phyloP scores from a whole-genome alignment of 2,113 vertebrate species.

The Epinephelus cyanopodus region DNA sequence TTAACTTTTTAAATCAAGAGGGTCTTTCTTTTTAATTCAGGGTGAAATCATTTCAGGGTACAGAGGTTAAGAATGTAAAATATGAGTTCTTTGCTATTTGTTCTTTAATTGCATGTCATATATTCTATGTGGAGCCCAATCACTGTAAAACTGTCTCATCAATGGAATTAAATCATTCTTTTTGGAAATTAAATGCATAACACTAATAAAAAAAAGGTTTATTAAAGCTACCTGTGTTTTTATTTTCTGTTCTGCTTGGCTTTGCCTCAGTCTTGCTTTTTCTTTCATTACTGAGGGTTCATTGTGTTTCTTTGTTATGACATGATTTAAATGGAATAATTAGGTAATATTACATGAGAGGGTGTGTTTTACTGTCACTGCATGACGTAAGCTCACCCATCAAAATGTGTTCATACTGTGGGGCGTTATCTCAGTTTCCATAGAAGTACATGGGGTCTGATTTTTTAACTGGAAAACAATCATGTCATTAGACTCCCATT shows the following conservation, averaged over 20 bases:
- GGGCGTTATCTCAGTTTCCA: too few species aligned
- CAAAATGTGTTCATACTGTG: too few species aligned
- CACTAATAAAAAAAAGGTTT: slow-evolving; percentile 76
- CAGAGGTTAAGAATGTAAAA: slow-evolving; percentile 75
- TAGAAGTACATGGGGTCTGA: too few species aligned
- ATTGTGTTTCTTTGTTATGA: too few species aligned
- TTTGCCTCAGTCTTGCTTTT: background rate
- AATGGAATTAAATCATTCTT: slow-evolving; percentile 71
- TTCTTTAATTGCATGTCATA: slow-evolving; percentile 82
- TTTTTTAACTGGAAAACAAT: too few species aligned
- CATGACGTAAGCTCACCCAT: too few species aligned
- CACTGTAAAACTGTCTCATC: slow-evolving; percentile 82
- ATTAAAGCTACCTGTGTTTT: slow-evolving; percentile 54
- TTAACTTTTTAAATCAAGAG: slow-evolving; percentile 17
- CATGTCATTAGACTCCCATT: too few species aligned
- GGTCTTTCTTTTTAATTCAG: slow-evolving; percentile 61
- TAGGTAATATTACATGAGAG: too few species aligned
- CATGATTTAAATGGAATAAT: too few species aligned
- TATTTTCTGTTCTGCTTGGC: background rate
- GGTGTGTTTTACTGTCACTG: too few species aligned
- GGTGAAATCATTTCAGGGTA: slow-evolving; percentile 69
- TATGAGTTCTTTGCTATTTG: slow-evolving; percentile 63
- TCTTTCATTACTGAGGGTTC: too few species aligned
- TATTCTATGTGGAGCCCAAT: slow-evolving; percentile 79
- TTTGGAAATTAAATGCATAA: slow-evolving; percentile 79